Base-by-base conservation (phyloP, 1,140 invertebrate species). In the Coenobita brevimanus region DNA sequence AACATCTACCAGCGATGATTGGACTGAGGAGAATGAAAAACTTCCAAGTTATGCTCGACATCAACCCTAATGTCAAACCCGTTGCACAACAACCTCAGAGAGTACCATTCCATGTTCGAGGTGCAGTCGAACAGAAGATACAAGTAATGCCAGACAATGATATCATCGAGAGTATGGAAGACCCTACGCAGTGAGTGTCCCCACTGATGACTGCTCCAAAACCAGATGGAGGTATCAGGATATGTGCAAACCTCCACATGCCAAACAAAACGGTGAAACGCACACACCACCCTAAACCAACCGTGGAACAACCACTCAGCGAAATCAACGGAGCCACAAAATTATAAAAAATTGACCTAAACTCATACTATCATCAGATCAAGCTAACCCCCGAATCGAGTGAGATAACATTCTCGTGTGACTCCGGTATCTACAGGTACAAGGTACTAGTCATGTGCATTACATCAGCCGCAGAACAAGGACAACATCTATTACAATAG, bases 321-420 rank as follows among this genome's bases (percentile, higher is more conserved):
- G 46, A 50, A 17, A 17, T 50, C 6, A 50, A 50, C 17, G 46
- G 46, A 17, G 46, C 46, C 6, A 50, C 6, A 50, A 50, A 8
- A 17, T 50, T 50, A 6, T 50, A 6, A 6, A 50, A 50, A 17
- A 17, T 8, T 6, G 46, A 50, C 17, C 46, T 50, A 24, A 67
- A 27, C n/a, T 69, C 33, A 33, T 69, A 69, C 64, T 69, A 69
- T 27, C 64, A 69, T 27, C 64, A 67, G n/a, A 67, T 67, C 6
- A 24, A 67, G 62, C n/a, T 67, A 24, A 8, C 62, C 62, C 30
- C 62, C 24, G 64, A 69, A 69, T 69, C n/a, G 33, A 69, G 0
- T 17, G 64, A 69, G 10, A 69, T 69, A 0, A 69, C 64, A 69
- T 69, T 69, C 64, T 69, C 64, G 13, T 24, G 2, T 24, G 33